Percentiles rank a stretch among this genome's conserved stretches.
These are phyloP conservation scores for Leptopterna dolabrata DNA, from an alignment of 2,888 invertebrate genomes.

Conservation along the genomic window DNA sequence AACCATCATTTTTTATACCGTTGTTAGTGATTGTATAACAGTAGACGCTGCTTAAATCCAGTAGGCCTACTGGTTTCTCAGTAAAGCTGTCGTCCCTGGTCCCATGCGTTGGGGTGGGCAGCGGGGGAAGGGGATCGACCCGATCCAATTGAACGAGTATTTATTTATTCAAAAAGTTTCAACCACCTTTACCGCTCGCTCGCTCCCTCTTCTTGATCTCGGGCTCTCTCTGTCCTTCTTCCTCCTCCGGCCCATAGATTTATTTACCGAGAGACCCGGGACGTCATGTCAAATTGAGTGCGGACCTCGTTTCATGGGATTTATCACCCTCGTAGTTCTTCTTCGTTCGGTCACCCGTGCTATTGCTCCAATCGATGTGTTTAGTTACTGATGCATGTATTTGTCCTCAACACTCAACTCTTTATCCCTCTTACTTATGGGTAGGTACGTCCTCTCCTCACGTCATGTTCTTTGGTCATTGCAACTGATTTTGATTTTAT, in stretches of 20 bases:
- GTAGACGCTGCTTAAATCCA: too few species aligned
- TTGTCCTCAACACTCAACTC: too few species aligned
- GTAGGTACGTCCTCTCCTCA: too few species aligned
- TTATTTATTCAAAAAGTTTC: slow-evolving; percentile 48
- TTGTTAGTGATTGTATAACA: too few species aligned
- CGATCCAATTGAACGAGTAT: slow-evolving; percentile 46
- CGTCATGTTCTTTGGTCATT: too few species aligned
- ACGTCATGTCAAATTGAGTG: slow-evolving; percentile 5
- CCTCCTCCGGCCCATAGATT: neutral
- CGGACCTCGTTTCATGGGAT: neutral
- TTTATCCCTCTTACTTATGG: too few species aligned
- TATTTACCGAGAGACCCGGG: slow-evolving; percentile 13
- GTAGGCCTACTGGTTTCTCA: too few species aligned
- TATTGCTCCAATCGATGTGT: neutral
- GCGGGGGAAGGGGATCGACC: neutral
- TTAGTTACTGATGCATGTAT: neutral
- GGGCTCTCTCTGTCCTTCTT: neutral
- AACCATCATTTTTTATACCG: too few species aligned
- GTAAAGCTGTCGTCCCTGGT: too few species aligned
- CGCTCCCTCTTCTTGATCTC: slow-evolving; percentile 1
- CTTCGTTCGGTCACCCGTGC: neutral
- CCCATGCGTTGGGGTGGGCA: too few species aligned
- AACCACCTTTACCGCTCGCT: neutral
- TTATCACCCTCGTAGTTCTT: slow-evolving; percentile 9
- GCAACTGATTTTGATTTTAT: too few species aligned